Conservation (phyloP, 2,888 invertebrate species). For the Nomada goodeniana region DNA sequence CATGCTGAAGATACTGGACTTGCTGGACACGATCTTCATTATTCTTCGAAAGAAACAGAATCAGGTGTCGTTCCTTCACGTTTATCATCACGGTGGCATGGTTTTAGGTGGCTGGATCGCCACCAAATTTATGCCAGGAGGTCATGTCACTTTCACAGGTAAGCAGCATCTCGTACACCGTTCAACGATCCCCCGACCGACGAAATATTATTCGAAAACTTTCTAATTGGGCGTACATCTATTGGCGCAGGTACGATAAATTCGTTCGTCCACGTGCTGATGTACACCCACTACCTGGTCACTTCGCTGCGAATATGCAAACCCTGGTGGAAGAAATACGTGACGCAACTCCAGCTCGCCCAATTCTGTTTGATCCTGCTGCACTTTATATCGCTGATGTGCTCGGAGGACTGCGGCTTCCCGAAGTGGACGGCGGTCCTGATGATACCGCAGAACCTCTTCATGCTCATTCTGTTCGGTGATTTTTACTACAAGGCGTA, state of each 20-base stretch:
- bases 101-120: constrained; percentile 88
- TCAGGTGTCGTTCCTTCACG: constrained; percentile 93
- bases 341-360: constrained; percentile 92
- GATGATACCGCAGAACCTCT: constrained; percentile 88
- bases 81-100: constrained; percentile 95
- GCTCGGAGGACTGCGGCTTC: constrained; percentile 86
- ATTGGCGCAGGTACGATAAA: constrained; percentile 87
- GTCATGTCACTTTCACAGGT: constrained; percentile 81
- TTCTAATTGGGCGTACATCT: background rate
- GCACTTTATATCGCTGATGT: constrained; percentile 85
- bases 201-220: background rate
- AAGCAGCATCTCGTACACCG: constrained; percentile 3
- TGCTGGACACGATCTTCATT: constrained; percentile 93
- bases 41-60: constrained; percentile 92
- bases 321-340: constrained; percentile 93
- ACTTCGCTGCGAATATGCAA: constrained; percentile 86
- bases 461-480: constrained; percentile 88
- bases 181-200: background rate
- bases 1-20: constrained; percentile 89
- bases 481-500: constrained; percentile 90
- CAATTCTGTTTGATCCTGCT: constrained; percentile 88
- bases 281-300: constrained; percentile 93
- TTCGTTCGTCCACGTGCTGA: constrained; percentile 90
- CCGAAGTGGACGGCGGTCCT: constrained; percentile 86
- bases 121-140: constrained; percentile 87